phyloP scores from a whole-genome alignment of 2,113 vertebrate species.

The Ailuropoda melanoleuca region DNA sequence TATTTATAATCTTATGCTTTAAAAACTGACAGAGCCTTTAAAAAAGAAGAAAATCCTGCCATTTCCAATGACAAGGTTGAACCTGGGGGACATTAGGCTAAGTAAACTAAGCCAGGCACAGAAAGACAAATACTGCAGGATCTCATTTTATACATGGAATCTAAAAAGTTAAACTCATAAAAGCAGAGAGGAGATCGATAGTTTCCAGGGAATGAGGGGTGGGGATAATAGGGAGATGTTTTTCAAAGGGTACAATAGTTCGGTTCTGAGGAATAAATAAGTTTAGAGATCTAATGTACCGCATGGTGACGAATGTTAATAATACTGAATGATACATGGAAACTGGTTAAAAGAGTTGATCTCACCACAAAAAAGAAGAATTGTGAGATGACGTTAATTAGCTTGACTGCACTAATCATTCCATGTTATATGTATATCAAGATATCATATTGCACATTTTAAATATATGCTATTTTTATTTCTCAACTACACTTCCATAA shows the following conservation, averaged over 20 bases:
- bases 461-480: not conserved
- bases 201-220: not conserved
- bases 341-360: not conserved
- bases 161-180: not conserved
- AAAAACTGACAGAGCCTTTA: not conserved
- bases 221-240: not conserved
- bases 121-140: not conserved
- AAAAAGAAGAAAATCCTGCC: not conserved
- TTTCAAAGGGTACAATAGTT: not conserved
- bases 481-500: not conserved
- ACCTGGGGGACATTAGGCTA: not conserved
- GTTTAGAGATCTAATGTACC: not conserved
- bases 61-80: not conserved
- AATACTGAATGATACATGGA: not conserved
- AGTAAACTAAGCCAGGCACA: not conserved
- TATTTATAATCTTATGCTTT: not conserved
- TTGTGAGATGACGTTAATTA: not conserved
- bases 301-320: not conserved
- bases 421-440: not conserved
- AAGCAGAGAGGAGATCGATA: not conserved
- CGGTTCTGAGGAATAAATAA: not conserved
- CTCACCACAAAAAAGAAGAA: not conserved
- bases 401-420: not conserved
- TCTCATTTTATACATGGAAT: not conserved
- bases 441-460: not conserved